Conservation (phyloP, 2,113 vertebrate genomes). For the Damaliscus lunatus region DNA sequence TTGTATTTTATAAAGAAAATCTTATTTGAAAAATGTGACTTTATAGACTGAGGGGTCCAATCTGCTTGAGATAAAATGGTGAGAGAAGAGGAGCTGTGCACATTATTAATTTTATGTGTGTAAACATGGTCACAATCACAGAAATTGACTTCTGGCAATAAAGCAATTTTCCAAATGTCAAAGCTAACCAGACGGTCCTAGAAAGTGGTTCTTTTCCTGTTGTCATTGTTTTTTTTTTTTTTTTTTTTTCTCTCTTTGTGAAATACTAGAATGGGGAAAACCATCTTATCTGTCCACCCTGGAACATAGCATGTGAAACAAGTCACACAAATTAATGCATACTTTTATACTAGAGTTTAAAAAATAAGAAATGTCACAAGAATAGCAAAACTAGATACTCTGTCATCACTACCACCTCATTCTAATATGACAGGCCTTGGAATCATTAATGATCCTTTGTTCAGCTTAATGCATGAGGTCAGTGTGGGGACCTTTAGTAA, state of each 20-base stretch:
- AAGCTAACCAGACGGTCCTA: constrained; percentile 7
- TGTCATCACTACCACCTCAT: neutral
- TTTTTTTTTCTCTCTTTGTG: neutral
- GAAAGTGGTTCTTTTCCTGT: constrained; percentile 29
- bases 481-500: neutral
- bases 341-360: neutral
- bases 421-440: neutral
- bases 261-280: constrained; percentile 13
- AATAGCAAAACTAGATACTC: neutral
- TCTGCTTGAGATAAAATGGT: neutral
- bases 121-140: neutral
- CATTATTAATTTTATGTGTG: constrained; percentile 32
- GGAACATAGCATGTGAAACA: neutral
- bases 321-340: neutral
- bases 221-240: constrained; percentile 17
- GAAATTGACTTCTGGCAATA: constrained; percentile 44
- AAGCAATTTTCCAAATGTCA: constrained; percentile 59
- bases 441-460: neutral
- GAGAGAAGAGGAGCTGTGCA: neutral
- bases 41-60: neutral
- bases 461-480: neutral
- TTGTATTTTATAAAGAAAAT: neutral
- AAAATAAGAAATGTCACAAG: neutral
- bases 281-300: neutral
- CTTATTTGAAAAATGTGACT: neutral